Conservation (phyloP, 2,797 vertebrate genomes). For the Enteromius viviparus region DNA sequence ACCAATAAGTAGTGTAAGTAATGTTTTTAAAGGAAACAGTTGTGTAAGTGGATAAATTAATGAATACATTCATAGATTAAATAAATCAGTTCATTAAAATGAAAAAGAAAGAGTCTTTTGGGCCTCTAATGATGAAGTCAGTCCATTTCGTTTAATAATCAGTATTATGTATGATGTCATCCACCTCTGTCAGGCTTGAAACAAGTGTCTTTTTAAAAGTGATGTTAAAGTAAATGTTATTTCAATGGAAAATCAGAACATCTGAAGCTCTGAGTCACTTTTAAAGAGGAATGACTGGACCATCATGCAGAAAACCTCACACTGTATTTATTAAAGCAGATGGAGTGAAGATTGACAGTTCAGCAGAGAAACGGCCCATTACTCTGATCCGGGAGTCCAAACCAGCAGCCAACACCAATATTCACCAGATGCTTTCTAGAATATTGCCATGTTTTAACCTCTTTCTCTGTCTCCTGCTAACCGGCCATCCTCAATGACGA, state of each 20-base stretch:
- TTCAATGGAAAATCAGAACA: constrained; percentile 26
- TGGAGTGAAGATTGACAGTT: constrained; percentile 49
- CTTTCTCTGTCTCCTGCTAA: neutral
- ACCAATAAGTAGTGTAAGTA: neutral
- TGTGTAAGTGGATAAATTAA: neutral
- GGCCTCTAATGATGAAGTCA: neutral
- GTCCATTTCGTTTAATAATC: neutral
- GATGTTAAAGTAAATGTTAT: constrained; percentile 37
- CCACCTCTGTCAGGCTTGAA: constrained; percentile 28
- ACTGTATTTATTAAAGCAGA: constrained; percentile 60
- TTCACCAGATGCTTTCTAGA: constrained; percentile 41
- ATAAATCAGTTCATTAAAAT: neutral
- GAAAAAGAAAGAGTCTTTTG: neutral
- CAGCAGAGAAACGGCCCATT: constrained; percentile 47
- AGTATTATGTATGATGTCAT: neutral
- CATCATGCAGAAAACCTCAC: constrained; percentile 50
- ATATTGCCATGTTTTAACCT: constrained; percentile 38
- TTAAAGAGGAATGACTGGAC: neutral
- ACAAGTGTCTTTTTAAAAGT: constrained; percentile 18
- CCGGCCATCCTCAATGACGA: neutral
- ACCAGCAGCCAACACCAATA: constrained; percentile 65
- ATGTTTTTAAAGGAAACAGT: neutral
- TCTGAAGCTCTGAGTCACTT: constrained; percentile 18
- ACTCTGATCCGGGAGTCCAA: constrained; percentile 50
- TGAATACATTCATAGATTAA: neutral